Evolutionary conservation across 2,113 vertebrate species (phyloP).

Genomic region (Paedocypris sp.): DNA sequence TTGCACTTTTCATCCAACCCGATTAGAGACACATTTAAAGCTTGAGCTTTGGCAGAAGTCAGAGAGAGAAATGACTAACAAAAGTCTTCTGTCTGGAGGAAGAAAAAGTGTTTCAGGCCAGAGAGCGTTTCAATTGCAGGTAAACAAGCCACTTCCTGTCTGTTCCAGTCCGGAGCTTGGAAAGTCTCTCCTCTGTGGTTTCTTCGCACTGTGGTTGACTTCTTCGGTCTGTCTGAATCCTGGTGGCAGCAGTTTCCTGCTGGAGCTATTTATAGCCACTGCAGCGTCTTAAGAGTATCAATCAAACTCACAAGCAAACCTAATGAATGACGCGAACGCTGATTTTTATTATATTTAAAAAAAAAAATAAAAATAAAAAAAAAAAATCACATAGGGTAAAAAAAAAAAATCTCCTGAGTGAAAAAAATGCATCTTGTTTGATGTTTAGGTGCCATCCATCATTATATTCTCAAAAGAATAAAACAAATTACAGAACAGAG

Average conservation of each 20-base stretch:
- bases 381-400: not conserved
- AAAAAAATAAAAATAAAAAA: not conserved
- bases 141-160: conserved; percentile 19
- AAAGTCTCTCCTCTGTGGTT: conserved; percentile 19
- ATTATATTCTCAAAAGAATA: no score
- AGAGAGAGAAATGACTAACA: not conserved
- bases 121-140: not conserved
- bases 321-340: no score
- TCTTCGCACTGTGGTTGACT: conserved; percentile 10
- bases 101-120: not conserved
- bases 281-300: conserved; percentile 42
- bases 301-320: conserved; percentile 40
- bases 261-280: conserved; percentile 52
- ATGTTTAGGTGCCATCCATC: no score
- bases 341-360: no score
- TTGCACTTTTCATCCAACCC: no score
- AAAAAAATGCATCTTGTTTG: no score
- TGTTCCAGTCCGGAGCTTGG: not conserved
- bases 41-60: no score
- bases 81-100: not conserved
- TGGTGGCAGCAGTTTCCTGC: conserved; percentile 49
- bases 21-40: no score
- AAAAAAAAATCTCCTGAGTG: no score
- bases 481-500: no score
- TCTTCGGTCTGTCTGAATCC: conserved; percentile 38